Evolutionary conservation across 2,797 vertebrate genomes (phyloP), one percentile per base, ranked within the genome.

Genomic region (Sarcophilus harrisii): DNA sequence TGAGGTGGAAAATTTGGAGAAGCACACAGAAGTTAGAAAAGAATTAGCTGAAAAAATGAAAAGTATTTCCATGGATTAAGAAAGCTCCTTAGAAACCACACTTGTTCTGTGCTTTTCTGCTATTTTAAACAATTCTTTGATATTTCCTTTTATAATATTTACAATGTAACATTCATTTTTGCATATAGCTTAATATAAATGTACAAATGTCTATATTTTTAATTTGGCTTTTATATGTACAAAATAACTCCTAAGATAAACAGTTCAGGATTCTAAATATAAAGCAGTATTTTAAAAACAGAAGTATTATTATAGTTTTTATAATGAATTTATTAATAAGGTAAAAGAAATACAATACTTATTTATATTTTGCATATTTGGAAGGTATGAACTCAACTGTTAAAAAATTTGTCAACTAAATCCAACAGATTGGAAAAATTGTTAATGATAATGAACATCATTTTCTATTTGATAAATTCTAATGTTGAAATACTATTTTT

Each of bases 1-100:
- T 94, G 99, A 99, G 99, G 99, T 99, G 62, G 99, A 99, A 98
- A 99, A 99, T 96, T 98, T 99, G 98, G 99, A 98, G 95, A 99
- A 99, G 95, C 99, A 99, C 96, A 98, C 98, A 96, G 99, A 99
- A 98, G 98, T 99, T 95, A 99, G 99, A 98, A 98, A 99, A 96
- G 99, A 99, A 97, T 98, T 99, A 90, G 98, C 99, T 92, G 98
- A 98, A 97, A 99, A 98, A 97, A 99, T 99, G 99, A 99, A 98
- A 98, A 98, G 98, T 95, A 98, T 99, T 93, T 98, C 99, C 90
- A 97, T 98, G 55, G 98, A 99, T 97, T 99, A 97, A 98, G 58
- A 93, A n/a, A 38, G 11, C 30, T 38, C 21, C 1, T 87, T 49
- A 90, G 58, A 96, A 32, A 94, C 45, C 13, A 45, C 21, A 81